Evolutionary conservation across 2,113 vertebrate genomes (phyloP).

Genomic region (Phaethon lepturus): DNA sequence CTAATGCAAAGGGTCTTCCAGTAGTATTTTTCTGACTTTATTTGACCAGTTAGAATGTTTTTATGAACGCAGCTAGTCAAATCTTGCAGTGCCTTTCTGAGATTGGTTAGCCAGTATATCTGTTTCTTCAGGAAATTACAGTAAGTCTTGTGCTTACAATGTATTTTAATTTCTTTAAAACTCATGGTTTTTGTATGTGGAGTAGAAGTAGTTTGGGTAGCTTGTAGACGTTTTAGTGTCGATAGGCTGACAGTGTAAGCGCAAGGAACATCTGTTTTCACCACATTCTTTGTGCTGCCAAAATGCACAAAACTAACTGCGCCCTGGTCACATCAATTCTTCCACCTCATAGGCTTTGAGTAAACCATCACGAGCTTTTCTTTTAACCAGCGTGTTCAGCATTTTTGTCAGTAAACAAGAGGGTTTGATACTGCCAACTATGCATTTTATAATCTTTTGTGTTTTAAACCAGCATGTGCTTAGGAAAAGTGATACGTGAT

Average conservation of each 20-base stretch:
- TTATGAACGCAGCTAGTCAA: neutral
- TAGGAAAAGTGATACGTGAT: neutral
- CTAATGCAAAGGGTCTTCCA: fast-evolving
- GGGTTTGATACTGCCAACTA: neutral
- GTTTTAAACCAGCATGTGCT: neutral
- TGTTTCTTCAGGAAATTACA: neutral
- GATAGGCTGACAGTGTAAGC: neutral
- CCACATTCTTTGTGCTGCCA: neutral
- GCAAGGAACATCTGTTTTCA: neutral
- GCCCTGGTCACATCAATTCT: neutral
- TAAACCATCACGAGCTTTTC: neutral
- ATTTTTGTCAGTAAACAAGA: neutral
- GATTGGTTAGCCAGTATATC: neutral
- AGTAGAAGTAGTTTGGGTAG: too few relatives aligned
- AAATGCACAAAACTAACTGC: too few relatives aligned
- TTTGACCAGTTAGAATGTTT: neutral
- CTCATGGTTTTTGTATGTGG: fast-evolving
- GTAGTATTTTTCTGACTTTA: neutral
- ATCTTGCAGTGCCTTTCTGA: neutral
- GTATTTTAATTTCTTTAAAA: neutral
- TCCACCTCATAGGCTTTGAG: neutral
- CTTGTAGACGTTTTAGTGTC: fast-evolving
- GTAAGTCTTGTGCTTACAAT: neutral
- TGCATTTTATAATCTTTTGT: fast-evolving
- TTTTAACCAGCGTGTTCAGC: neutral